These are phyloP conservation scores for Morus bassanus DNA, from an alignment of 2,797 vertebrate species.

Conservation along the genomic window DNA sequence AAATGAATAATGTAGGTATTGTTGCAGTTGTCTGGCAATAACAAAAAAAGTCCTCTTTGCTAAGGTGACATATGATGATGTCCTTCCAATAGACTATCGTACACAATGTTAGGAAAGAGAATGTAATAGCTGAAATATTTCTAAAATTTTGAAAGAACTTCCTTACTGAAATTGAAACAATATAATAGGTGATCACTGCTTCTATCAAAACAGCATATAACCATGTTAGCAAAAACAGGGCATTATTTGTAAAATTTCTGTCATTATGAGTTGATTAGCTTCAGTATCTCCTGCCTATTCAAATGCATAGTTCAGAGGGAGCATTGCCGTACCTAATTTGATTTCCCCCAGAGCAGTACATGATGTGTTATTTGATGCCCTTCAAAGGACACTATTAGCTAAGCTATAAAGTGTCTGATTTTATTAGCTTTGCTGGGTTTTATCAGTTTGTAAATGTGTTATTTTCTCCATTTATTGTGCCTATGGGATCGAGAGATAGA, in stretches of 20 bases:
- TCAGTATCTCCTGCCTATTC: constrained; percentile 54
- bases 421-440: constrained; percentile 80
- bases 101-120: background rate
- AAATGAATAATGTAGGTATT: background rate
- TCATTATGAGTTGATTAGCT: constrained; percentile 47
- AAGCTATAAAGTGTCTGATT: constrained; percentile 80
- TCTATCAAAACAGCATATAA: background rate
- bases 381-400: constrained; percentile 81
- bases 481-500: constrained; percentile 77
- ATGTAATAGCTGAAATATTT: background rate
- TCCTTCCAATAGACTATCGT: background rate
- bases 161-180: background rate
- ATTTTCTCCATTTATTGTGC: constrained; percentile 81
- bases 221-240: background rate
- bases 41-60: background rate
- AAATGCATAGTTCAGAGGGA: constrained; percentile 62
- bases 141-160: background rate
- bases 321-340: constrained; percentile 67
- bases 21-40: background rate
- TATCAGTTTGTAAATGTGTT: constrained; percentile 83
- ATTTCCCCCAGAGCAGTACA: constrained; percentile 76
- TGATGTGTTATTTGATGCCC: constrained; percentile 81
- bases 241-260: constrained; percentile 51
- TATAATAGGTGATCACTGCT: background rate
- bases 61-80: background rate